Conservation (phyloP, 2,888 invertebrate genomes). For the Celastrina argiolus region DNA sequence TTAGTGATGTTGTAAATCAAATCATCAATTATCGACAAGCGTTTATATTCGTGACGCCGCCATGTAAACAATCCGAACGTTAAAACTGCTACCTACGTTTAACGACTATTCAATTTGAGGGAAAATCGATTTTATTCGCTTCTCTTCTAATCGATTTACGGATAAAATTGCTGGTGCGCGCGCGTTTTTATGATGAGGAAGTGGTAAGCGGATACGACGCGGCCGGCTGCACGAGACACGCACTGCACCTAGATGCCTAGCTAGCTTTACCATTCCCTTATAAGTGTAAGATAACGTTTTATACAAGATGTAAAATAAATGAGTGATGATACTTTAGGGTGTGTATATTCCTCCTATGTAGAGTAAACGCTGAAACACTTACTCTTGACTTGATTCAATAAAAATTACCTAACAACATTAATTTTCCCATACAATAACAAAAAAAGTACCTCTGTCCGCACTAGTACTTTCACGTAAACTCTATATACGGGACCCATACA, state of each 20-base stretch:
- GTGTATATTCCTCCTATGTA: too few relatives aligned
- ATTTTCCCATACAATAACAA: too few relatives aligned
- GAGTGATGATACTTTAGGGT: too few relatives aligned
- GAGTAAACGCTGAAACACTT: too few relatives aligned
- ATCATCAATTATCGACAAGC: conserved; percentile 77
- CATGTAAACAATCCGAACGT: conserved; percentile 73
- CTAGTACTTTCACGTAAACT: too few relatives aligned
- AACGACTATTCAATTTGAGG: conserved; percentile 74
- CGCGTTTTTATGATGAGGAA: conserved; percentile 60
- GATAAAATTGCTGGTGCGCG: conserved; percentile 59
- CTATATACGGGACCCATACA: too few relatives aligned
- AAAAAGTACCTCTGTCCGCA: too few relatives aligned
- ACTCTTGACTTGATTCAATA: too few relatives aligned
- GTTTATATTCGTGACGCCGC: conserved; percentile 76
- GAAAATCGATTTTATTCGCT: conserved; percentile 78
- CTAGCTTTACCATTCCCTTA: too few relatives aligned
- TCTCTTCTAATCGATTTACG: conserved; percentile 64
- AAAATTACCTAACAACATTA: too few relatives aligned
- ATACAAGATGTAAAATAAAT: too few relatives aligned
- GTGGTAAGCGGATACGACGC: conserved; percentile 62
- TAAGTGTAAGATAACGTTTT: too few relatives aligned
- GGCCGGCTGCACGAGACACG: conserved; percentile 42
- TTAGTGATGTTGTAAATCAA: conserved; percentile 77
- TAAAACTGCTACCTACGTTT: conserved; percentile 73
- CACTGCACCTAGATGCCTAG: conserved; percentile 28